Evolutionary conservation across 2,888 invertebrate species (phyloP).

Genomic region (Tetragnatha montana): DNA sequence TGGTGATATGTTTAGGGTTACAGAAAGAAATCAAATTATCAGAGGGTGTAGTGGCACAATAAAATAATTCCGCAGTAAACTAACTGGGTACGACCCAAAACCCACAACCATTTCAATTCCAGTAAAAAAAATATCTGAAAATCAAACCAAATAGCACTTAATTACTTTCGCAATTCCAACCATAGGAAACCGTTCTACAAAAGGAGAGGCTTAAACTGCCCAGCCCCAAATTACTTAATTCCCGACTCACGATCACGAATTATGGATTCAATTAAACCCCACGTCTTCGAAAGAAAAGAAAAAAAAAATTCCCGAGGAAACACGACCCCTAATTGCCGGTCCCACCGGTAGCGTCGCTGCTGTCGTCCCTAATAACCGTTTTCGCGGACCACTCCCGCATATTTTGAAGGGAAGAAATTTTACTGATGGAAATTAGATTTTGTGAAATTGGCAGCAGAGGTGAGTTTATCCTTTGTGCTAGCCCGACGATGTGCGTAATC

Average conservation of each 20-base stretch:
- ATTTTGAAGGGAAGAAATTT: background rate
- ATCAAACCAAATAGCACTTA: too few species aligned
- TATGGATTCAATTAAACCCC: slow-evolving; percentile 67
- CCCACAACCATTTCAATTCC: too few species aligned
- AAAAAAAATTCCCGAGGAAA: slow-evolving; percentile 24
- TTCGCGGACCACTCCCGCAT: slow-evolving; percentile 21
- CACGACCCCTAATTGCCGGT: background rate
- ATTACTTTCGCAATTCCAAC: too few species aligned
- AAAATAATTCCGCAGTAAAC: too few species aligned
- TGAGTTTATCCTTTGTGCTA: background rate
- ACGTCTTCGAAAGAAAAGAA: slow-evolving; percentile 8
- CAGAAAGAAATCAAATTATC: too few species aligned
- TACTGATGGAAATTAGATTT: slow-evolving; percentile 22
- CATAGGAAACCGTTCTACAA: too few species aligned
- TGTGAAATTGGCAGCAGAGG: slow-evolving; percentile 8
- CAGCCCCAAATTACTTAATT: slow-evolving; percentile 50
- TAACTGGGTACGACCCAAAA: too few species aligned
- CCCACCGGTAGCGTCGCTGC: slow-evolving; percentile 43
- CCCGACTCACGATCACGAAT: slow-evolving; percentile 43
- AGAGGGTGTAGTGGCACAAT: too few species aligned
- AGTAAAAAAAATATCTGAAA: too few species aligned
- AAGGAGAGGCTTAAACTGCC: too few species aligned
- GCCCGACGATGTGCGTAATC: background rate
- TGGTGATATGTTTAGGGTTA: too few species aligned
- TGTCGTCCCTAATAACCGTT: slow-evolving; percentile 29